Evolutionary conservation across 2,797 vertebrate genomes (phyloP).

Genomic region (Ptychadena robeensis): DNA sequence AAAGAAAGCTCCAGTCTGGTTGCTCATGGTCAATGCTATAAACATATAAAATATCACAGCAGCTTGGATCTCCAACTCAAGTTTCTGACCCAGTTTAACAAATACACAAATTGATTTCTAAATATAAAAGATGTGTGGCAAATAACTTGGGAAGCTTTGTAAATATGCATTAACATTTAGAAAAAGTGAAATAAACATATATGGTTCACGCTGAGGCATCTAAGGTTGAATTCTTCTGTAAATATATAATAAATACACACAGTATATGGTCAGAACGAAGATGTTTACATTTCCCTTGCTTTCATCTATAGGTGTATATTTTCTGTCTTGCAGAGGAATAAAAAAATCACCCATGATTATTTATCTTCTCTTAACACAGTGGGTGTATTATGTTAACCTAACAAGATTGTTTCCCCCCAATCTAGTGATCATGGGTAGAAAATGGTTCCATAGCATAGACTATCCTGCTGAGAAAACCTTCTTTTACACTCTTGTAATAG

Average conservation of each 20-base stretch:
- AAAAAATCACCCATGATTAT: constrained; percentile 38
- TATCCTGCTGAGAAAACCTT: constrained; percentile 56
- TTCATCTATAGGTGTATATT: constrained; percentile 21
- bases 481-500: constrained; percentile 40
- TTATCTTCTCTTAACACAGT: constrained; percentile 54
- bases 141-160: no score
- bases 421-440: constrained; percentile 34
- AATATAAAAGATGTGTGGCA: no score
- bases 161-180: no score
- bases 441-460: constrained; percentile 27
- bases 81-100: no score
- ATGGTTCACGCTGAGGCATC: background rate
- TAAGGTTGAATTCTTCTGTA: background rate
- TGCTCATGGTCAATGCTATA: no score
- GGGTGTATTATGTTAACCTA: constrained; percentile 46
- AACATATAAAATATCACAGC: no score
- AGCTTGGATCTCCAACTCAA: no score
- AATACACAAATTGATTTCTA: no score
- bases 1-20: no score
- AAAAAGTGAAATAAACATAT: no score
- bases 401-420: constrained; percentile 39
- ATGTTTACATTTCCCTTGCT: background rate
- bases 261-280: background rate
- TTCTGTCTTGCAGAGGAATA: constrained; percentile 10
- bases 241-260: background rate